Base-by-base conservation (phyloP, 2,888 invertebrate genomes). In the Spialia ferax region DNA sequence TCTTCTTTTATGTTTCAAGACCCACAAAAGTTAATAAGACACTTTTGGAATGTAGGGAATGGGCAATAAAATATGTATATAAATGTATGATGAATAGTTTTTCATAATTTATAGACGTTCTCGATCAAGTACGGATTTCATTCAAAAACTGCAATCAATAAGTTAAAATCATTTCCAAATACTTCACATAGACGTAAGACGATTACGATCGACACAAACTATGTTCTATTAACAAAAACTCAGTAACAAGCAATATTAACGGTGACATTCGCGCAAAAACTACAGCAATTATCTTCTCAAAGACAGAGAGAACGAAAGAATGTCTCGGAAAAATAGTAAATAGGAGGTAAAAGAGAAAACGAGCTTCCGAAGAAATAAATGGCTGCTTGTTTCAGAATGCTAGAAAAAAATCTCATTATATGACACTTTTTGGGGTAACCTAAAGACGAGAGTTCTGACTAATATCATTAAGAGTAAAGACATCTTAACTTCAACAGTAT, bases 221-320 rank as follows among this genome's bases (percentile, higher is more conserved):
- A 42, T 42, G 32, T 42, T 2, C 8, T 42, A 20, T 18, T 48
- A 20, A 50, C 3, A 50, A 22, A 50, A n/a, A 50, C 22, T 45
- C 7, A 7, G 42, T 45, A 18, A 45, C 18, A 20, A 50, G 13
- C 13, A 50, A 50, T 22, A 50, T 13, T 22, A 50, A 20, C 22
- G 50, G 22, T 11, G 50, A 22, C 22, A 50, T 50, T 26, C 6
- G 26, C 54, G 26, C 54, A 23, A 26, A 54, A 54, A 54, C 26
- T 26, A 26, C 23, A 6, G 26, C 54, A 54, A 54, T 54, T 54
- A 23, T 54, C 54, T 54, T 26, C 4, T 50, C 22, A 50, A 15
- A 50, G 13, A 11, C 50, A 50, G 42, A 45, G 42, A 29, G 2
- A 22, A 50, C 42, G 15, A 42, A 50, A 50, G 22, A 50, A 50